Evolutionary conservation across 2,113 vertebrate genomes (phyloP).

Genomic region (Illadopsis cleaveri): DNA sequence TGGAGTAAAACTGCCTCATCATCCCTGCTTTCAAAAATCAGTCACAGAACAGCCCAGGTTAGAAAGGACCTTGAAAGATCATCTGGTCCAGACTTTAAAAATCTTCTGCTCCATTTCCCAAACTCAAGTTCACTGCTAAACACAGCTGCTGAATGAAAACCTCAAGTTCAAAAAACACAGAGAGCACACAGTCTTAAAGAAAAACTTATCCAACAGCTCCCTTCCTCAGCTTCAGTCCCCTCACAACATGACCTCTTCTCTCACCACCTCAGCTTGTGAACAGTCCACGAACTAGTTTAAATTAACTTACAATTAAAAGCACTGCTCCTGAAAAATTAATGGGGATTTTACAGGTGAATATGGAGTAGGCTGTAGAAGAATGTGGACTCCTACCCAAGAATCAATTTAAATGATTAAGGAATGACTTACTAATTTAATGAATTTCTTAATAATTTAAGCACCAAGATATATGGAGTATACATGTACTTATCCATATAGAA

Average conservation of each 20-base stretch:
- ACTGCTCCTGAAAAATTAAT: not conserved
- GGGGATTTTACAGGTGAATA: not conserved
- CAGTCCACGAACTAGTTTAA: not conserved
- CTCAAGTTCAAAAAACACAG: not conserved
- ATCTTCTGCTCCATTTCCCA: not conserved
- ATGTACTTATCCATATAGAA: not conserved
- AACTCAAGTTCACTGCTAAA: not conserved
- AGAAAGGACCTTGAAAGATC: not conserved
- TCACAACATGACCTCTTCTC: not conserved
- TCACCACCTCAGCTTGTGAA: not conserved
- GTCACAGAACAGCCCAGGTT: not conserved
- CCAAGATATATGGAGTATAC: not conserved
- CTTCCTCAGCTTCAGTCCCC: not conserved
- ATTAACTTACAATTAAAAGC: not conserved
- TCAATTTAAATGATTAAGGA: not conserved
- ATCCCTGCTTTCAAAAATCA: not conserved
- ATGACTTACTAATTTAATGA: not conserved
- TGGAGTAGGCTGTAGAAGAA: not conserved
- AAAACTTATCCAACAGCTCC: not conserved
- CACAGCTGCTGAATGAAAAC: not conserved
- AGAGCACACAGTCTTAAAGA: not conserved
- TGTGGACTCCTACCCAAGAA: not conserved
- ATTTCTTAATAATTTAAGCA: not conserved
- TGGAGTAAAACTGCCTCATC: not conserved
- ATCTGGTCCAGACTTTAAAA: not conserved